Conservation (phyloP, 2,888 invertebrate genomes). For the Tetropium fuscum region DNA sequence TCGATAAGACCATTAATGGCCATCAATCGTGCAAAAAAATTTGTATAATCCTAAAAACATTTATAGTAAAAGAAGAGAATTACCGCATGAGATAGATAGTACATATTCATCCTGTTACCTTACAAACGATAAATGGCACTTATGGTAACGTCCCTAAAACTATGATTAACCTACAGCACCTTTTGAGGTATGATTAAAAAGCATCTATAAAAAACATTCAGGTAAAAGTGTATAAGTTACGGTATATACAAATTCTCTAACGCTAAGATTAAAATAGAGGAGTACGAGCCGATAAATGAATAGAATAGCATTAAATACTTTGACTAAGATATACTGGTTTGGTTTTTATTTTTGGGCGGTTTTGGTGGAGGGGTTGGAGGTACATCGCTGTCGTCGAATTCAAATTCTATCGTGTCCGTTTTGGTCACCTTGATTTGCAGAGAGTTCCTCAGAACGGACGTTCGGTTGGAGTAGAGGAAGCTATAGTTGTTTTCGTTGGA, state of each 20-base stretch:
- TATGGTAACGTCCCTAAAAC: conserved; percentile 49
- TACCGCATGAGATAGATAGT: too few relatives aligned
- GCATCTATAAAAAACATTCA: conserved; percentile 22
- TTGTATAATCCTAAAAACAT: too few relatives aligned
- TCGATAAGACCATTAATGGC: too few relatives aligned
- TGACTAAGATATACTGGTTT: conserved; percentile 14
- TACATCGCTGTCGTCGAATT: conserved; percentile 47
- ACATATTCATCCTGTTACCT: background rate
- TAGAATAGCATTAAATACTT: too few relatives aligned
- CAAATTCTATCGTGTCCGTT: conserved; percentile 53
- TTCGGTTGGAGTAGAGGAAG: conserved; percentile 57
- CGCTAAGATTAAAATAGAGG: conserved; percentile 2
- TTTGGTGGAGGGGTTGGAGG: conserved; percentile 69
- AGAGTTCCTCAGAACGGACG: conserved; percentile 46
- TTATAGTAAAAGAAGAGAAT: too few relatives aligned
- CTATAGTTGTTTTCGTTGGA: conserved; percentile 56
- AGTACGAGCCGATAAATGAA: conserved; percentile 7
- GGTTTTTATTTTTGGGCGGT: conserved; percentile 61
- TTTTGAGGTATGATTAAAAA: conserved; percentile 21
- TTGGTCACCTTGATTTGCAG: conserved; percentile 57
- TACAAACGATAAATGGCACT: conserved; percentile 51
- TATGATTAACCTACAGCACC: conserved; percentile 17
- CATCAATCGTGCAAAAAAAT: too few relatives aligned
- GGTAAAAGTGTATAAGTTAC: conserved; percentile 13
- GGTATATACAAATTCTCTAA: conserved; percentile 11